phyloP scores from a whole-genome alignment of 2,888 invertebrate genomes.

The Agrotis puta region DNA sequence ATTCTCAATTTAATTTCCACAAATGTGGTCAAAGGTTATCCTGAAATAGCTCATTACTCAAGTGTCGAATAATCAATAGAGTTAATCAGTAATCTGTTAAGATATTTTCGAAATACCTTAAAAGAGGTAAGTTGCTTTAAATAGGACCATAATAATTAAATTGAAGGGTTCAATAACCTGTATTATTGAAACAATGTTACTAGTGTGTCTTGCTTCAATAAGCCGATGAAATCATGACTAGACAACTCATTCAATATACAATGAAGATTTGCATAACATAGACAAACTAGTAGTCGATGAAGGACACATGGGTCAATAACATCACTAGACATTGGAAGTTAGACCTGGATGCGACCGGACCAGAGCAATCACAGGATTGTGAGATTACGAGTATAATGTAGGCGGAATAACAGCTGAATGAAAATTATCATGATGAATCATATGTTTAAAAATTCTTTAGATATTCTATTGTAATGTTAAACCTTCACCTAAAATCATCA shows the following conservation, averaged over 20 bases:
- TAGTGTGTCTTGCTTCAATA: constrained; percentile 15
- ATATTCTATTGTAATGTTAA: constrained; percentile 14
- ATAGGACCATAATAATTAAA: background rate
- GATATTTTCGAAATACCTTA: constrained; percentile 8
- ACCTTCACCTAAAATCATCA: constrained; percentile 10
- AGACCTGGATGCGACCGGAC: constrained; percentile 40
- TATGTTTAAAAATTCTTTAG: constrained; percentile 26
- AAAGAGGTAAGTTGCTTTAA: background rate
- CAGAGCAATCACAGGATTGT: constrained; percentile 39
- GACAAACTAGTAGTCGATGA: constrained; percentile 58
- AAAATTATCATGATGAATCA: constrained; percentile 44
- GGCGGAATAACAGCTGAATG: constrained; percentile 42
- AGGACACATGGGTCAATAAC: constrained; percentile 51
- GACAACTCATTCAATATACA: constrained; percentile 27
- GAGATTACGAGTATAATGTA: constrained; percentile 30
- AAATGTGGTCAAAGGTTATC: background rate
- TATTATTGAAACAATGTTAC: constrained; percentile 8
- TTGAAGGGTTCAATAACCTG: constrained; percentile 10
- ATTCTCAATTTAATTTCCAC: background rate
- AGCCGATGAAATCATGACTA: constrained; percentile 29
- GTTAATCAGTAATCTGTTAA: constrained; percentile 6
- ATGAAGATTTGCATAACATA: constrained; percentile 49
- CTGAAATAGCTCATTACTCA: background rate
- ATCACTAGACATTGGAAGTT: constrained; percentile 33
- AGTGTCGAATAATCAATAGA: background rate